phyloP scores from a whole-genome alignment of 2,113 vertebrate species.

The Callocephalon fimbriatum region DNA sequence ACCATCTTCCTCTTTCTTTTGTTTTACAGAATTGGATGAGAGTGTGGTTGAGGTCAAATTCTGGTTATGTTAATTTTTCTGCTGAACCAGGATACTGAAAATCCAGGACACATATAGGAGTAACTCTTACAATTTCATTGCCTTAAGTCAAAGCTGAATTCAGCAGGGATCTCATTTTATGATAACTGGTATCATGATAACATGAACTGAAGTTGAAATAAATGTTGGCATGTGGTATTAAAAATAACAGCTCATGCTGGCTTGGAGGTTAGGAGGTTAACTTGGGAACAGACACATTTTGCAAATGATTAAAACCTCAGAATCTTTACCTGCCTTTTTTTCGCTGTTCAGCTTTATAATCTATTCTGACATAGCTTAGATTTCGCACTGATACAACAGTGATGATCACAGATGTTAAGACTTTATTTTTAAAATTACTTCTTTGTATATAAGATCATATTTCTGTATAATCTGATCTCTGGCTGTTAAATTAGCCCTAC shows the following conservation, averaged over 20 bases:
- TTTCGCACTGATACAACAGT: not conserved
- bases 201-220: not conserved
- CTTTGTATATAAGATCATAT: not conserved
- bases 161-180: not conserved
- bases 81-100: not conserved
- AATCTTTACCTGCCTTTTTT: not conserved
- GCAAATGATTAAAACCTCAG: not conserved
- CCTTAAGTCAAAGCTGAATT: constrained; percentile 9
- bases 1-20: not conserved
- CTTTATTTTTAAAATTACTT: not conserved
- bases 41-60: not conserved
- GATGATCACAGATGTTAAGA: not conserved
- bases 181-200: not conserved
- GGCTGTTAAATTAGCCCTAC: not conserved
- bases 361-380: not conserved
- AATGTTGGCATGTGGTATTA: not conserved
- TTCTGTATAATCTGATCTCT: not conserved
- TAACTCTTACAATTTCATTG: not conserved
- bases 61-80: not conserved
- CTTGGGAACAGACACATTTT: not conserved
- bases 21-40: not conserved
- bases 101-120: not conserved
- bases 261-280: not conserved
- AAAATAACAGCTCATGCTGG: not conserved
- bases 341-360: not conserved